Conservation (phyloP, 2,113 vertebrate genomes). For the Madoqua kirkii region DNA sequence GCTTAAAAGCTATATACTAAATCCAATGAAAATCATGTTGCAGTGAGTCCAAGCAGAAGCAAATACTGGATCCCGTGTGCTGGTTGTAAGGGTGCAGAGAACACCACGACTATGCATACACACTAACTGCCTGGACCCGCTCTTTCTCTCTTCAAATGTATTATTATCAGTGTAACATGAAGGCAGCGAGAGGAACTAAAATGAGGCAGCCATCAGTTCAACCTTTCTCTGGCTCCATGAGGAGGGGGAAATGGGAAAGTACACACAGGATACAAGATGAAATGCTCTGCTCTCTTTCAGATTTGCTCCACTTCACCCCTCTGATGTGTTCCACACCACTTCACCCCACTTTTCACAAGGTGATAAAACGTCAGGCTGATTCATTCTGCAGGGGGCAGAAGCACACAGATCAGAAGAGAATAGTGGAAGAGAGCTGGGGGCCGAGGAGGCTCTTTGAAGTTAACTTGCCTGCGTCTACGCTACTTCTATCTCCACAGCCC, state of each 20-base stretch:
- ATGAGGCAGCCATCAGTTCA: conserved; percentile 45
- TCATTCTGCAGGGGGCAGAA: conserved; percentile 68
- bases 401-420: conserved; percentile 72
- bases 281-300: conserved; percentile 72
- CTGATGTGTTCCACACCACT: conserved; percentile 73
- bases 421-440: conserved; percentile 62
- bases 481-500: conserved; percentile 7
- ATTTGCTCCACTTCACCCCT: conserved; percentile 73
- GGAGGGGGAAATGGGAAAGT: not conserved
- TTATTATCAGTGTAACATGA: not conserved
- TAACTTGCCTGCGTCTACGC: conserved; percentile 27
- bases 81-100: not conserved
- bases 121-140: not conserved
- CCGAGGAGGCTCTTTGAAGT: conserved; percentile 68
- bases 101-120: not conserved
- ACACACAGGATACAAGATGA: conserved; percentile 47
- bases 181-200: conserved; percentile 37
- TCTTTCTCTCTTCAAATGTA: not conserved
- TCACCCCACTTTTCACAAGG: conserved; percentile 75
- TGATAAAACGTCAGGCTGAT: conserved; percentile 75
- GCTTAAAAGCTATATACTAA: not conserved
- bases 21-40: not conserved
- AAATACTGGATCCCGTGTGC: not conserved
- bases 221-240: conserved; percentile 45
- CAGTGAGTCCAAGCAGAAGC: not conserved